A percentile compares a stretch with the other conserved stretches of the same genome.
Conservation (phyloP, 2,888 invertebrate genomes). For the Scaptomyza parva region DNA sequence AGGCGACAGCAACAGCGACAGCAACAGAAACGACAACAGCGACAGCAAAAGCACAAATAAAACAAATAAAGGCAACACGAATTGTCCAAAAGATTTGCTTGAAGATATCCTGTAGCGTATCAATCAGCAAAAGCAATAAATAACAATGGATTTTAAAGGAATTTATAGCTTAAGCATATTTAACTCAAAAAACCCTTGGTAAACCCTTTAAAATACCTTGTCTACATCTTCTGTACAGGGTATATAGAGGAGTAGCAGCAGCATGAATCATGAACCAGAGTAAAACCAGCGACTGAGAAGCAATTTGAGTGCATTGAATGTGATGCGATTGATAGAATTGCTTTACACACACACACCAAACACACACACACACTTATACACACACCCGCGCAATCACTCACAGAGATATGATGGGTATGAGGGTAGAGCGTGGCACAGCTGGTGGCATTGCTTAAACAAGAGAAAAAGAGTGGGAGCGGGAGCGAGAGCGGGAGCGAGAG, state of each 20-base stretch:
- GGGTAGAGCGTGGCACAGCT: slow-evolving; percentile 36
- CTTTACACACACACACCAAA: slow-evolving; percentile 23
- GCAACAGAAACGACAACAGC: not conserved
- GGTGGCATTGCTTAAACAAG: slow-evolving; percentile 51
- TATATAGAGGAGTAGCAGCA: not conserved
- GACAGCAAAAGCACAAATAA: not conserved
- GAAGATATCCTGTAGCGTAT: not conserved
- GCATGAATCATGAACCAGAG: not conserved
- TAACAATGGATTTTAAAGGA: not conserved
- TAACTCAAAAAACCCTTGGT: too few species aligned
- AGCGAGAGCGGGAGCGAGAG: too few species aligned
- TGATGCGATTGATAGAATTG: slow-evolving; percentile 63
- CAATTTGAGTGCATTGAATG: slow-evolving; percentile 60
- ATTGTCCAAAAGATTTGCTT: not conserved
- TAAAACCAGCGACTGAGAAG: slow-evolving; percentile 26
- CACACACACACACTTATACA: too few species aligned
- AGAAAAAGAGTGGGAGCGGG: too few species aligned
- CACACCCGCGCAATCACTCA: slow-evolving; percentile 7
- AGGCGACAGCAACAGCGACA: not conserved
- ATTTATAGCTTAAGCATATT: not conserved
- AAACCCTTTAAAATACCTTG: too few species aligned
- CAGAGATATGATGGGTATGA: slow-evolving; percentile 8
- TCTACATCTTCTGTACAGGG: too few species aligned
- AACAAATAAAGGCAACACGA: not conserved
- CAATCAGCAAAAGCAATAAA: not conserved